Evolutionary conservation across 2,888 invertebrate species (phyloP).

Genomic region (Torymus auratus): DNA sequence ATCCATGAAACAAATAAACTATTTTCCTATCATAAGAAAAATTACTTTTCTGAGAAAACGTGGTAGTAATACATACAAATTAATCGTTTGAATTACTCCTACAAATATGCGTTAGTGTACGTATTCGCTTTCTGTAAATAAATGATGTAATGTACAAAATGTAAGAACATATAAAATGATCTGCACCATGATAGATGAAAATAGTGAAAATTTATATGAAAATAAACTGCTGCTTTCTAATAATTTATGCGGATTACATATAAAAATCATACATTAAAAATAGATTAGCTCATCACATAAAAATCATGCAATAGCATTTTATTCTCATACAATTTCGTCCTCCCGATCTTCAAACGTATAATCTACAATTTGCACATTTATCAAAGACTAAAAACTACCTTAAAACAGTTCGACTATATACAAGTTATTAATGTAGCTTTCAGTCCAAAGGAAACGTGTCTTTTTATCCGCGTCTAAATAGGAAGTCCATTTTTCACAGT

Average conservation of each 20-base stretch:
- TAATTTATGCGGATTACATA: neutral
- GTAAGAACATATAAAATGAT: neutral
- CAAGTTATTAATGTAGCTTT: conserved; percentile 3
- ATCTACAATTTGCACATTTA: too few relatives aligned
- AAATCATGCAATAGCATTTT: conserved; percentile 23
- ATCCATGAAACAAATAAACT: conserved; percentile 32
- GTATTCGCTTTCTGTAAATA: too few relatives aligned
- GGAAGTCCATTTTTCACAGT: neutral
- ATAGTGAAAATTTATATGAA: conserved; percentile 2
- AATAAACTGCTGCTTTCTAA: conserved; percentile 13
- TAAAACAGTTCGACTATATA: conserved; percentile 1
- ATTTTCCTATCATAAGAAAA: too few relatives aligned
- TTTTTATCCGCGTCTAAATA: neutral
- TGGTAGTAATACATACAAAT: too few relatives aligned
- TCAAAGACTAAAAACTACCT: neutral
- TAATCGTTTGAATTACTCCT: neutral
- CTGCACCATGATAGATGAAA: neutral
- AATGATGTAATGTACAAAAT: too few relatives aligned
- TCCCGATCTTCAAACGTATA: neutral
- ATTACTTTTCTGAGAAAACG: neutral
- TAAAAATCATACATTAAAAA: neutral
- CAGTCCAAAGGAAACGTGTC: neutral
- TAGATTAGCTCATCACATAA: neutral
- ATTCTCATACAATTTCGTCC: neutral
- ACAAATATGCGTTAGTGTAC: neutral